These are phyloP conservation scores for Nannoperca australis DNA, from an alignment of 2,797 vertebrate genomes.

Conservation along the genomic window DNA sequence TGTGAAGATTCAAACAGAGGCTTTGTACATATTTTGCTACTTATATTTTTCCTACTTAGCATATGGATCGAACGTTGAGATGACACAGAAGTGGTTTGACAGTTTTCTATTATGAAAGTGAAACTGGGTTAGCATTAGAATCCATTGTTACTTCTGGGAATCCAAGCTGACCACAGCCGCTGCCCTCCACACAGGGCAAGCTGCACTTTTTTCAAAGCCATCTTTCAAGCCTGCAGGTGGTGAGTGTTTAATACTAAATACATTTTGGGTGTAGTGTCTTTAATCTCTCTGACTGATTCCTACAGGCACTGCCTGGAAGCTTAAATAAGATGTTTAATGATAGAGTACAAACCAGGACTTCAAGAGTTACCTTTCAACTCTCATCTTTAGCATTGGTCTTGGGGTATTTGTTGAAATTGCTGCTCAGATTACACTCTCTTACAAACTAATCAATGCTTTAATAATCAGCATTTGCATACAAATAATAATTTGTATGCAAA, in stretches of 20 bases:
- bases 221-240: constrained; percentile 7
- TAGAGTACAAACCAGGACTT: constrained; percentile 10
- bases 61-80: background rate
- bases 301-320: constrained; percentile 5
- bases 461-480: constrained; percentile 9
- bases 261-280: constrained; percentile 14
- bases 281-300: constrained; percentile 28
- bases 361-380: constrained; percentile 8
- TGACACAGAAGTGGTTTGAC: background rate
- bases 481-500: background rate
- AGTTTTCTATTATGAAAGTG: constrained; percentile 3
- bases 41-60: background rate
- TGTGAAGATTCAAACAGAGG: constrained; percentile 12
- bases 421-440: constrained; percentile 9
- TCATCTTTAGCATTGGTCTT: background rate
- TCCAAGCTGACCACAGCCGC: constrained; percentile 18
- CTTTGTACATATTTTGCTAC: background rate
- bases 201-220: constrained; percentile 8
- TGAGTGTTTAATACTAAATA: constrained; percentile 14
- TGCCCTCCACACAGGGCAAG: constrained; percentile 1
- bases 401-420: constrained; percentile 8
- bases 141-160: constrained; percentile 13
- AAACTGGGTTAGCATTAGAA: constrained; percentile 30
- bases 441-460: constrained; percentile 9
- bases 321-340: constrained; percentile 16